Evolutionary conservation across 2,797 vertebrate genomes (phyloP), one percentile per base, ranked within the genome.

Genomic region (Gephyroberyx darwinii): DNA sequence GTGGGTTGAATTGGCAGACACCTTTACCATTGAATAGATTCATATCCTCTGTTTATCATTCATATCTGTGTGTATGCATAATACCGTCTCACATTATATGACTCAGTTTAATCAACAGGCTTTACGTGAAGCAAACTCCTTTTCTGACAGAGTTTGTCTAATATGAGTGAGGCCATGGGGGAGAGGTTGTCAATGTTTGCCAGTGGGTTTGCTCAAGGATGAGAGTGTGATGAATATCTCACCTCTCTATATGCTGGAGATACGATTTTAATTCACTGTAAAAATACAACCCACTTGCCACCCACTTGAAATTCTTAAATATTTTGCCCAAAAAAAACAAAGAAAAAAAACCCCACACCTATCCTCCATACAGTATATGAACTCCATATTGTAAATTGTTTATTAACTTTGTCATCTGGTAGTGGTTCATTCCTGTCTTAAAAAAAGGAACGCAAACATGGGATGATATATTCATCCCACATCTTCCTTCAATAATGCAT

Each of bases 141-240:
- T 86, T 84, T 90, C 70, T 86, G 84, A 83, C 82, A 84, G 68
- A 89, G 75, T 91, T 94, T 92, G 82, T 71, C 87, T 92, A 88
- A 91, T 90, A 92, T 92, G 84, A 88, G 86, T 69, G 64, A 80
- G 85, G 81, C 90, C 85, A 87, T 72, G 83, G 77, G 26, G 85
- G 83, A 90, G 79, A 90, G 89, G 74, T 90, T 91, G 87, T 81
- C 88, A 87, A 84, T 90, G 86, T 93, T 95, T 94, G 89, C 83
- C 81, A 83, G 84, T 51, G 80, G 78, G 91, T 94, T 92, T 93
- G 80, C 86, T 87, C 88, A 86, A 90, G 81, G 81, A 87, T 90
- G 83, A 78, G 84, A 77, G 77, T 73, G 71, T 80, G 85, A 89
- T 89, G 75, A 91, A 90, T 89, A 88, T 90, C 82, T 86, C 60